Evolutionary conservation across 2,113 vertebrate genomes (phyloP).

Genomic region (Uria aalge): DNA sequence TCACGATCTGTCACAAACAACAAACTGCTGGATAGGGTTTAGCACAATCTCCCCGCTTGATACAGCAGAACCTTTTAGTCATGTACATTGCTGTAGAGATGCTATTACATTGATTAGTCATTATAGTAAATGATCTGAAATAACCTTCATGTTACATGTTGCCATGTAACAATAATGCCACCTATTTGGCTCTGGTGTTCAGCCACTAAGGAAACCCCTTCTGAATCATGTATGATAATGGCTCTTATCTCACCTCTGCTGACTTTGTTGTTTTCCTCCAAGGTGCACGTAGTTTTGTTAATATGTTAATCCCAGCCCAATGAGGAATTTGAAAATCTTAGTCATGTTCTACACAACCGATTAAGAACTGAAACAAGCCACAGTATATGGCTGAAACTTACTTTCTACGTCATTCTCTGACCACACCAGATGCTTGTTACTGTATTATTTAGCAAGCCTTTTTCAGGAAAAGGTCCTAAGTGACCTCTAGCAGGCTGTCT

Average conservation of each 20-base stretch:
- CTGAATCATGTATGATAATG: background rate
- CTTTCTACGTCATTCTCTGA: background rate
- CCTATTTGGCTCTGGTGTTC: background rate
- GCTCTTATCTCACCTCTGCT: background rate
- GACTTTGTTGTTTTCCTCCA: background rate
- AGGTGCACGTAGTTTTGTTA: background rate
- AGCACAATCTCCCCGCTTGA: conserved; percentile 19
- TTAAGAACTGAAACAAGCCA: background rate
- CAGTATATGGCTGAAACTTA: background rate
- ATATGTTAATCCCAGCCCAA: background rate
- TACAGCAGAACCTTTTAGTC: background rate
- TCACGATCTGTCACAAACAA: conserved; percentile 12
- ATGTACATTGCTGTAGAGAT: background rate
- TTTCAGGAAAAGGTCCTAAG: background rate
- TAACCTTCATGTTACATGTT: background rate
- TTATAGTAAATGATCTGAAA: background rate
- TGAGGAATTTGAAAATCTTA: background rate
- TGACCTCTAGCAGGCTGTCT: background rate
- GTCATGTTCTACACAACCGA: background rate
- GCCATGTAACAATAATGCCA: background rate
- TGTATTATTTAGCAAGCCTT: background rate
- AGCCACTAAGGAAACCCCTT: background rate
- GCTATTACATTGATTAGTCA: conserved; percentile 10
- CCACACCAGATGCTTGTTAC: background rate
- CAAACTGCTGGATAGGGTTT: background rate